A percentile compares a stretch with the other conserved stretches of the same genome.
phyloP scores from a whole-genome alignment of 2,888 invertebrate species.

The Lasioglossum marginatum region DNA sequence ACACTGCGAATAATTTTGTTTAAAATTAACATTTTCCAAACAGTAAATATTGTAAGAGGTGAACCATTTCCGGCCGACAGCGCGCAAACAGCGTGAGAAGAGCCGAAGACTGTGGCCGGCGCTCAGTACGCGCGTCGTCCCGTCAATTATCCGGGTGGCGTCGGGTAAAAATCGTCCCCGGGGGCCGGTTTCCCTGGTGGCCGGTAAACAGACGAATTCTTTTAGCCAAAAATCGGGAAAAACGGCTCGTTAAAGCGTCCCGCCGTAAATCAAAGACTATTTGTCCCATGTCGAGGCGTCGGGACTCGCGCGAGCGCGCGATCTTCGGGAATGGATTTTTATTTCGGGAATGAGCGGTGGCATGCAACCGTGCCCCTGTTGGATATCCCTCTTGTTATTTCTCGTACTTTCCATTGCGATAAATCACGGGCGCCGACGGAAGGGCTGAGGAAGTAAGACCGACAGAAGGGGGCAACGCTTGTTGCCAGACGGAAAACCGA shows the following conservation, averaged over 20 bases:
- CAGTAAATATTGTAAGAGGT: not conserved
- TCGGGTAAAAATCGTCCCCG: not conserved
- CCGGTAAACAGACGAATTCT: not conserved
- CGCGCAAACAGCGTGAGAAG: not conserved
- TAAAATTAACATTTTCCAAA: not conserved
- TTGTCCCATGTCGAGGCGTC: constrained; percentile 30
- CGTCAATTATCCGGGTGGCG: not conserved
- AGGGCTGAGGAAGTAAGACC: constrained; percentile 75
- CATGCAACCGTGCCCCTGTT: constrained; percentile 64
- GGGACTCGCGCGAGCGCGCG: constrained; percentile 39
- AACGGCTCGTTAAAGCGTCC: constrained; percentile 33
- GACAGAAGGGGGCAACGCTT: constrained; percentile 57
- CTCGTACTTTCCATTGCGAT: constrained; percentile 83
- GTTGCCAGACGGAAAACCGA: constrained; percentile 63
- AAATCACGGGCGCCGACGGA: constrained; percentile 82
- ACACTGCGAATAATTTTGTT: not conserved
- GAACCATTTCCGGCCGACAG: not conserved
- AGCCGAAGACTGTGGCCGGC: not conserved
- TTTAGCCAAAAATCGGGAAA: constrained; percentile 1
- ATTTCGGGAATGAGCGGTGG: constrained; percentile 71
- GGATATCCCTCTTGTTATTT: constrained; percentile 80
- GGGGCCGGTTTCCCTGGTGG: not conserved
- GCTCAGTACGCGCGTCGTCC: not conserved
- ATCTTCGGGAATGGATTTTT: constrained; percentile 66
- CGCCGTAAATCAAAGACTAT: constrained; percentile 34